Evolutionary conservation across 2,113 vertebrate species (phyloP).

Genomic region (Bubo blakistoni): DNA sequence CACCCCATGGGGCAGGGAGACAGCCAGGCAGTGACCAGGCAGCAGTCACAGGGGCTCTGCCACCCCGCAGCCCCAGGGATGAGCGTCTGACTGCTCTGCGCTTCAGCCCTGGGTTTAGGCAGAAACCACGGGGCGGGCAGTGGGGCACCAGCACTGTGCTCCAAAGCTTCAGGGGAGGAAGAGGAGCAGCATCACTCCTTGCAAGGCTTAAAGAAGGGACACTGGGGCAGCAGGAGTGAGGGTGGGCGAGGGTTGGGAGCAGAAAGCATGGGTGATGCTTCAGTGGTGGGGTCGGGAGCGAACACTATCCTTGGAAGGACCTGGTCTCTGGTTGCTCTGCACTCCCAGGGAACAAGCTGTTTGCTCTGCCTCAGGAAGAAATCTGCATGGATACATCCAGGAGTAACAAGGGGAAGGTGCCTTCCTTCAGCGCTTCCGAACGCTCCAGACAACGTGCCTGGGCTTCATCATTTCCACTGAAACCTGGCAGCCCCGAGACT

Average conservation of each 20-base stretch:
- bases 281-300: fast-evolving
- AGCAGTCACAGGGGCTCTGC: background rate
- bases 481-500: background rate
- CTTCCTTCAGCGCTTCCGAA: background rate
- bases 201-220: background rate
- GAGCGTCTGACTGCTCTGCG: fast-evolving
- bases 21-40: background rate
- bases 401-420: background rate
- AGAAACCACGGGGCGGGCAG: fast-evolving
- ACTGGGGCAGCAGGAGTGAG: background rate
- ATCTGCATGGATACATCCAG: background rate
- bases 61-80: background rate
- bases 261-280: background rate
- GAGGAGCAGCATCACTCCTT: background rate
- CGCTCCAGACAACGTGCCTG: background rate
- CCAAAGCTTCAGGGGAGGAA: background rate
- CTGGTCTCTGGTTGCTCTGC: fast-evolving
- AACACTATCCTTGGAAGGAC: background rate
- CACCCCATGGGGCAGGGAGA: background rate
- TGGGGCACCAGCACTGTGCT: background rate
- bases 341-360: background rate
- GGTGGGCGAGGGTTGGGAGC: background rate
- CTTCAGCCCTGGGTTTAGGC: background rate
- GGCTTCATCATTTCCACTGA: background rate
- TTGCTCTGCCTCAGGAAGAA: background rate